A percentile compares a stretch with the other conserved stretches of the same genome.
phyloP scores from a whole-genome alignment of 2,888 invertebrate genomes.

The Cecidostiba fungosa region DNA sequence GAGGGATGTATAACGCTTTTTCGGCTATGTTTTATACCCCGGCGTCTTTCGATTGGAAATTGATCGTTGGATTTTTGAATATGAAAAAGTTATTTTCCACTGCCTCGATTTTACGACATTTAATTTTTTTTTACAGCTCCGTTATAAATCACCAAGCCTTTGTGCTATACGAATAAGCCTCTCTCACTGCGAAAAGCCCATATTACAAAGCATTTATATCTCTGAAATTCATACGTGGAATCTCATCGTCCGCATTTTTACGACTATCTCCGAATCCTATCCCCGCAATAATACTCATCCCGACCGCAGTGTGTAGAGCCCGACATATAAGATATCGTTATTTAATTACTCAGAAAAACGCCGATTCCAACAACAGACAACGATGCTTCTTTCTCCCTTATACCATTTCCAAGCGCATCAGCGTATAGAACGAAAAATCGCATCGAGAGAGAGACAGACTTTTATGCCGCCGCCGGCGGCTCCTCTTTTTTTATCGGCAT shows the following conservation, averaged over 20 bases:
- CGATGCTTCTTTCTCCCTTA: slow-evolving; percentile 18
- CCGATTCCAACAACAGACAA: slow-evolving; percentile 8
- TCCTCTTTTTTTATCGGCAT: slow-evolving; percentile 26
- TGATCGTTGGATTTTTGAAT: background rate
- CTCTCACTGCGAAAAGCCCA: background rate
- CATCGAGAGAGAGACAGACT: slow-evolving; percentile 13
- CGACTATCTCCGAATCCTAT: slow-evolving; percentile 3
- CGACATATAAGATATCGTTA: slow-evolving; percentile 17
- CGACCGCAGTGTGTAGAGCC: background rate
- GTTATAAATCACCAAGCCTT: background rate
- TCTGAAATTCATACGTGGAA: background rate
- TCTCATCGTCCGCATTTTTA: slow-evolving; percentile 14
- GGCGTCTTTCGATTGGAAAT: background rate
- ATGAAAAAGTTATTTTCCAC: background rate
- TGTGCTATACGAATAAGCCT: background rate
- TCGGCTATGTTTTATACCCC: background rate
- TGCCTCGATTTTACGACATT: background rate
- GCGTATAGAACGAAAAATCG: slow-evolving; percentile 17
- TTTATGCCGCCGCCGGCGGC: slow-evolving; percentile 3
- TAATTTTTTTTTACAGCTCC: background rate
- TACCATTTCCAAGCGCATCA: background rate
- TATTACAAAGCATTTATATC: slow-evolving; percentile 2
- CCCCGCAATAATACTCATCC: background rate
- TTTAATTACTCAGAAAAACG: slow-evolving; percentile 41
- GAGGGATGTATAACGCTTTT: slow-evolving; percentile 3